Base-by-base conservation (phyloP, 2,888 invertebrate genomes). In the Andrena bucephala region DNA sequence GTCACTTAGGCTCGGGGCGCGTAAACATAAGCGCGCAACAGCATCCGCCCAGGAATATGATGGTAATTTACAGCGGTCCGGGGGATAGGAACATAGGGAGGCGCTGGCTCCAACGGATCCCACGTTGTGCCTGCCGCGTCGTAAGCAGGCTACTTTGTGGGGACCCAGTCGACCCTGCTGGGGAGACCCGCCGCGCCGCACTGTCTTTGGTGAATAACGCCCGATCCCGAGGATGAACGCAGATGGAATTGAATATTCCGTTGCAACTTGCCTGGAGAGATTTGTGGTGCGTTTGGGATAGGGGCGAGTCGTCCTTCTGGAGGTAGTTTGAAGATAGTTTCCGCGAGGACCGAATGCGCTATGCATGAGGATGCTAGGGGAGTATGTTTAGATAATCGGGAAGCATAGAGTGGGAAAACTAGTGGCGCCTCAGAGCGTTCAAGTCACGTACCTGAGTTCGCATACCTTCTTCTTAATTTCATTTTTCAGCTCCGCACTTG, bases 11-110 rank as follows among this genome's bases (percentile, higher is more conserved):
- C 76, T 67, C 57, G 65, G 16, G 62, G 72, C 79, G 78, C 81
- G 85, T 87, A 87, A 87, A 87, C 85, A 85, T 84, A 77, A 87
- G 57, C 79, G 77, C 69, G 73, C 78, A 72, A 87, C 73, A 81
- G 82, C 69, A 74, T 74, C 74, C 84, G 74, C 10, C 50, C n/a
- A 48, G 77, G 66, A 75, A 65, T 70, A 59, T 66, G 72, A 78
- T 76, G 68, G 70, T 83, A 87, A 87, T 86, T 87, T 87, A 83
- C 75, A 33, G 62, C 16, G 66, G 62, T 67, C 70, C 72, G 73
- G 48, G 52, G 60, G 68, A 54, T 60, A 59, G 31, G 33, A 72
- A 42, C 66, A 60, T 31, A 36, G 68, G 63, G 24, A 48, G 63
- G 70, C 73, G 54, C 0, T 1, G 54, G 24, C 52, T 52, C 8